A percentile compares a stretch with the other conserved stretches of the same genome.
phyloP scores from a whole-genome alignment of 2,888 invertebrate species.

The Xylophagus ater region DNA sequence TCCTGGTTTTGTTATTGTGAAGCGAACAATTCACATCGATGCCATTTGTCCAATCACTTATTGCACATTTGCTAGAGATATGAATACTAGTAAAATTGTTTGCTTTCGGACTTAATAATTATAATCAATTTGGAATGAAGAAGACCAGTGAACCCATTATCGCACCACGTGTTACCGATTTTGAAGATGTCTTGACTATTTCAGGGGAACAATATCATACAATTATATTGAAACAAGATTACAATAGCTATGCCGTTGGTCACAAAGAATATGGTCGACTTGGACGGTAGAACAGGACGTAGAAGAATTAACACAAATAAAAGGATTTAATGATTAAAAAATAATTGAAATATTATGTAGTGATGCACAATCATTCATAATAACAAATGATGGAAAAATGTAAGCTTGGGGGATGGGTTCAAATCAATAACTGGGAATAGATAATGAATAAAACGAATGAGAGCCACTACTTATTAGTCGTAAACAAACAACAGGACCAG shows the following conservation, averaged over 20 bases:
- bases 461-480: constrained; percentile 47
- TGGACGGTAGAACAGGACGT: constrained; percentile 55
- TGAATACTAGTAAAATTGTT: no score
- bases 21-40: constrained; percentile 20
- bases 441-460: constrained; percentile 47
- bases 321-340: constrained; percentile 47
- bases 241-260: constrained; percentile 60
- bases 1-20: constrained; percentile 11
- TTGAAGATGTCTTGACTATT: constrained; percentile 35
- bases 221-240: constrained; percentile 54
- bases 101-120: no score
- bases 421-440: constrained; percentile 68
- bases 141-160: constrained; percentile 8
- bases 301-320: constrained; percentile 46
- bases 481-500: constrained; percentile 47
- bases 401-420: constrained; percentile 84
- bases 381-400: constrained; percentile 57
- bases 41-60: constrained; percentile 79
- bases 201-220: constrained; percentile 77
- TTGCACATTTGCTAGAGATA: no score
- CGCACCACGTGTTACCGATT: constrained; percentile 6
- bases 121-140: constrained; percentile 68
- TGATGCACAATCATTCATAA: constrained; percentile 64
- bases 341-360: constrained; percentile 58
- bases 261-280: constrained; percentile 75